phyloP scores from a whole-genome alignment of 2,888 invertebrate genomes.

The Pandemis corylana region DNA sequence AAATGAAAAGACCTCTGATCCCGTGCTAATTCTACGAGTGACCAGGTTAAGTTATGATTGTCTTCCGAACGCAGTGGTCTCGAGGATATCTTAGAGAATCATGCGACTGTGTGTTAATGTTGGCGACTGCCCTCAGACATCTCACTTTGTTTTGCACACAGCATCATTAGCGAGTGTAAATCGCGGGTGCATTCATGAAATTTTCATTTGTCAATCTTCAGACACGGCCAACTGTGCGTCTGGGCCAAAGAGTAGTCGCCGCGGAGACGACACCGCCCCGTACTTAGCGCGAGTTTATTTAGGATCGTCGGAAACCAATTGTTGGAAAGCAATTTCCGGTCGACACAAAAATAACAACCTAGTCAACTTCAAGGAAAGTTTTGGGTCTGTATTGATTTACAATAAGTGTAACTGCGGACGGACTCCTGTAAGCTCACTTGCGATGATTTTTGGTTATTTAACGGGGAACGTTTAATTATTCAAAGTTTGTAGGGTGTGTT shows the following conservation, averaged over 20 bases:
- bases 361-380: slow-evolving; percentile 18
- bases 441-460: neutral
- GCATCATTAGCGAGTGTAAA: slow-evolving; percentile 66
- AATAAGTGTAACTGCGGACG: neutral
- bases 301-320: slow-evolving; percentile 25
- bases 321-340: slow-evolving; percentile 23
- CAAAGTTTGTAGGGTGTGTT: neutral
- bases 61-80: too few relatives aligned
- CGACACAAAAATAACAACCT: slow-evolving; percentile 35
- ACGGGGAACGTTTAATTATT: neutral
- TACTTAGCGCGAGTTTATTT: slow-evolving; percentile 28
- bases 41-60: too few relatives aligned
- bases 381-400: slow-evolving; percentile 26
- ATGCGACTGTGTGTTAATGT: slow-evolving; percentile 40
- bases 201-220: slow-evolving; percentile 73
- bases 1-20: too few relatives aligned
- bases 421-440: neutral
- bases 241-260: slow-evolving; percentile 46
- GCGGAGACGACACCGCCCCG: neutral
- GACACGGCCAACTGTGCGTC: slow-evolving; percentile 50
- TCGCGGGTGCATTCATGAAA: slow-evolving; percentile 67
- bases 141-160: slow-evolving; percentile 51
- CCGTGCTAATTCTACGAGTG: too few relatives aligned
- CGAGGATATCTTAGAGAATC: too few relatives aligned
- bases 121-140: slow-evolving; percentile 49